These are phyloP conservation scores for Synanthedon myopaeformis DNA, from an alignment of 2,888 invertebrate species.

Conservation along the genomic window DNA sequence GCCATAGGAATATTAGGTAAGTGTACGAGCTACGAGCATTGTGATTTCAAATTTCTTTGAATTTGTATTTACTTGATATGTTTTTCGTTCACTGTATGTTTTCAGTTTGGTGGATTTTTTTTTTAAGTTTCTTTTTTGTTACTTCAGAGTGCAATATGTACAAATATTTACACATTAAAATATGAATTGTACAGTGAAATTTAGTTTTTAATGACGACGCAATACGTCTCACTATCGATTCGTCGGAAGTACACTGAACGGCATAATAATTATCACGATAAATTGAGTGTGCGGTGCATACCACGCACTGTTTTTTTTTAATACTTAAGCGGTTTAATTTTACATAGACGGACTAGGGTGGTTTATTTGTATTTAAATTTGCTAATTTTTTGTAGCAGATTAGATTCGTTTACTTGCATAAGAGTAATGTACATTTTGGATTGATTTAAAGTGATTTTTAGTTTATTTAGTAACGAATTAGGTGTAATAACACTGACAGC, in stretches of 20 bases:
- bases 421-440: conserved; percentile 69
- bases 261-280: conserved; percentile 64
- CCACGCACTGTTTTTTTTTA: conserved; percentile 51
- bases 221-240: conserved; percentile 55
- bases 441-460: conserved; percentile 68
- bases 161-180: conserved; percentile 74
- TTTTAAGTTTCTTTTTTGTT: conserved; percentile 52
- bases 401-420: conserved; percentile 65
- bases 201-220: conserved; percentile 68
- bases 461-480: conserved; percentile 68
- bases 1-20: conserved; percentile 63
- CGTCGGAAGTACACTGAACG: conserved; percentile 60
- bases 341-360: conserved; percentile 63
- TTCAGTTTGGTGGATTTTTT: conserved; percentile 60
- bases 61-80: conserved; percentile 53
- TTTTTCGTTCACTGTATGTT: conserved; percentile 48
- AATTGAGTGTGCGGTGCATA: conserved; percentile 29
- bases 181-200: conserved; percentile 67
- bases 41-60: conserved; percentile 59
- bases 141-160: conserved; percentile 80
- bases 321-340: conserved; percentile 66
- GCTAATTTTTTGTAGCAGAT: conserved; percentile 70
- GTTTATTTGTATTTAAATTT: conserved; percentile 66
- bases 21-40: conserved; percentile 65
- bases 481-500: conserved; percentile 51